Evolutionary conservation across 2,113 vertebrate species (phyloP).

Genomic region (Malurus alboscapulatus): DNA sequence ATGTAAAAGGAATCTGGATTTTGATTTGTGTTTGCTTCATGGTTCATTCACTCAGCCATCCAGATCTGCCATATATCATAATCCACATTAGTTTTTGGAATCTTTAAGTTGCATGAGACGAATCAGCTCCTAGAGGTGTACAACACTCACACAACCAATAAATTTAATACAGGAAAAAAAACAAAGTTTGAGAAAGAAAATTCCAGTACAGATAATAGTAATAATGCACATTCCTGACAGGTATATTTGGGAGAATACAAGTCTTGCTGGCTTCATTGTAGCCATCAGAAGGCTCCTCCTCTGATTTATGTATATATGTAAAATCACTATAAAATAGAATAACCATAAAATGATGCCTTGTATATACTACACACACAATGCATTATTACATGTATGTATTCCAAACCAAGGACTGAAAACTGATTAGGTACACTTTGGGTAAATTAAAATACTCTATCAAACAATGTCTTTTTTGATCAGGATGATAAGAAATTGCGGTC

Average conservation of each 20-base stretch:
- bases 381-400: accelerated
- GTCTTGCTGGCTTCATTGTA: neutral
- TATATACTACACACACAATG: neutral
- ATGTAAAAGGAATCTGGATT: constrained; percentile 35
- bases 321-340: neutral
- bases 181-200: neutral
- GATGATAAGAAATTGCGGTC: neutral
- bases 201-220: neutral
- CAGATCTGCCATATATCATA: neutral
- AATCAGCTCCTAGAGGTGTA: neutral
- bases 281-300: neutral
- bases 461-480: neutral
- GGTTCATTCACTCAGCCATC: neutral
- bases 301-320: neutral
- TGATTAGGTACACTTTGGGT: neutral
- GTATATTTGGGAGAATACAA: neutral
- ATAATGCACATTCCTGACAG: neutral
- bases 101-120: neutral
- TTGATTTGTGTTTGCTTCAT: constrained; percentile 10
- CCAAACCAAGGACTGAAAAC: neutral
- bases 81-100: neutral
- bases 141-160: neutral
- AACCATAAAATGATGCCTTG: neutral
- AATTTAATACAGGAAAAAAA: neutral
- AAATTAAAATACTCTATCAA: neutral